These are phyloP conservation scores for Macrochelys suwanniensis DNA, from an alignment of 2,797 vertebrate species.

Conservation along the genomic window DNA sequence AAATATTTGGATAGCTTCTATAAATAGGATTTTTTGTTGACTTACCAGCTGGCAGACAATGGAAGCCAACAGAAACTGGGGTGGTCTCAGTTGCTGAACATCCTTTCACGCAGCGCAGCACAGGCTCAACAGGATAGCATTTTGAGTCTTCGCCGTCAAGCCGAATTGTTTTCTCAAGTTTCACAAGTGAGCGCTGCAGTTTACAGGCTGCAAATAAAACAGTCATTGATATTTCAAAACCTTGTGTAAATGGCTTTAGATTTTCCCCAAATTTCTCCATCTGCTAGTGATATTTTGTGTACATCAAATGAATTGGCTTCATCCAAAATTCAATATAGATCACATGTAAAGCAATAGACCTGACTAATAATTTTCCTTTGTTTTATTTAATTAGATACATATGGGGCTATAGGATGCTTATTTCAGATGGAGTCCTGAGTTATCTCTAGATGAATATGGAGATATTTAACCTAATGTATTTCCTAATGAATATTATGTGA, in stretches of 20 bases:
- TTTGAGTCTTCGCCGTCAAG: conserved; percentile 34
- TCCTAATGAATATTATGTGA: neutral
- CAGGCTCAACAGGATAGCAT: conserved; percentile 71
- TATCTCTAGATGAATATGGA: neutral
- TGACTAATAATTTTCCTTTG: neutral
- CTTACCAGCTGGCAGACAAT: conserved; percentile 77
- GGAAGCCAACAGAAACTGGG: conserved; percentile 70
- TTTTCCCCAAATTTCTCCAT: neutral
- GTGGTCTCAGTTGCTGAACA: conserved; percentile 52
- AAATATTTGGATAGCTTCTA: neutral
- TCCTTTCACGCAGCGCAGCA: conserved; percentile 68
- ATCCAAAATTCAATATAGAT: neutral
- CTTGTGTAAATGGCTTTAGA: rapidly evolving
- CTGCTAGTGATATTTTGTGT: neutral
- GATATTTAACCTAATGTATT: neutral
- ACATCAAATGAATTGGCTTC: neutral
- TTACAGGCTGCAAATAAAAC: conserved; percentile 74
- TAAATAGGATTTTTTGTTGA: neutral
- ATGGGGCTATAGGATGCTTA: neutral
- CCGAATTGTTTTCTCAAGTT: conserved; percentile 59
- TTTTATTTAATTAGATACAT: neutral
- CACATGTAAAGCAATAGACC: neutral
- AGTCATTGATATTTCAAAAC: rapidly evolving
- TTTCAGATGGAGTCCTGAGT: neutral
- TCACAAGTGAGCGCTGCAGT: conserved; percentile 68